Evolutionary conservation across 2,113 vertebrate genomes (phyloP).

Genomic region (Cyprinus carpio): DNA sequence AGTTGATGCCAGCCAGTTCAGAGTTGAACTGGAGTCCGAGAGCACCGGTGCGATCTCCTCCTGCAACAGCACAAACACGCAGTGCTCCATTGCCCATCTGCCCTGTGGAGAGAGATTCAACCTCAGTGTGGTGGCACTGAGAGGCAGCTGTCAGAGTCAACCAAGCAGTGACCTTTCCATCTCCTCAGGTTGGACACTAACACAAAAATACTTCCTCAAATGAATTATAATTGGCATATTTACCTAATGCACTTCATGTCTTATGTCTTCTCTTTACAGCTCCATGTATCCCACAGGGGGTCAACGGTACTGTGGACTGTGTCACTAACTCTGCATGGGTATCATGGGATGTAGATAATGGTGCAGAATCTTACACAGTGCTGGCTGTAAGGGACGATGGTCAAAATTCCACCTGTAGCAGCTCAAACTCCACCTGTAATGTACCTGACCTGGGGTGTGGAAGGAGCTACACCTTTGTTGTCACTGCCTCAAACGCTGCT

Average conservation of each 20-base stretch:
- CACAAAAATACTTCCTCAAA: neutral
- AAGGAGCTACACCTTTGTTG: constrained; percentile 65
- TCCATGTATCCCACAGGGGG: constrained; percentile 67
- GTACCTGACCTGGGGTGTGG: constrained; percentile 71
- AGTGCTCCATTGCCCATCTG: constrained; percentile 56
- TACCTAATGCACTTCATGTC: neutral
- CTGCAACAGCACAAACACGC: constrained; percentile 62
- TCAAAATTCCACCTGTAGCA: constrained; percentile 62
- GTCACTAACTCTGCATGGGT: constrained; percentile 70
- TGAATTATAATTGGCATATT: neutral
- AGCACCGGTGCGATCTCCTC: constrained; percentile 32
- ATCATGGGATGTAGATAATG: constrained; percentile 61
- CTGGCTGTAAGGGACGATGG: constrained; percentile 55
- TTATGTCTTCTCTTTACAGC: constrained; percentile 55
- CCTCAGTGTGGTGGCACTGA: constrained; percentile 58
- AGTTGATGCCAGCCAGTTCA: constrained; percentile 58
- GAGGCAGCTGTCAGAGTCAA: constrained; percentile 56
- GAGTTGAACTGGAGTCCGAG: constrained; percentile 48
- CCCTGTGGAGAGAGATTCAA: constrained; percentile 64
- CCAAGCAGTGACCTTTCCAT: constrained; percentile 46
- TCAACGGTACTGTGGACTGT: constrained; percentile 64
- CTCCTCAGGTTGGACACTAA: constrained; percentile 60
- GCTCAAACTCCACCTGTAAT: constrained; percentile 66
- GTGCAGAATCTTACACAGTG: constrained; percentile 66
- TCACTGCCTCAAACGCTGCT: constrained; percentile 63